phyloP scores from a whole-genome alignment of 2,888 invertebrate species.

The Byasa hedistus region DNA sequence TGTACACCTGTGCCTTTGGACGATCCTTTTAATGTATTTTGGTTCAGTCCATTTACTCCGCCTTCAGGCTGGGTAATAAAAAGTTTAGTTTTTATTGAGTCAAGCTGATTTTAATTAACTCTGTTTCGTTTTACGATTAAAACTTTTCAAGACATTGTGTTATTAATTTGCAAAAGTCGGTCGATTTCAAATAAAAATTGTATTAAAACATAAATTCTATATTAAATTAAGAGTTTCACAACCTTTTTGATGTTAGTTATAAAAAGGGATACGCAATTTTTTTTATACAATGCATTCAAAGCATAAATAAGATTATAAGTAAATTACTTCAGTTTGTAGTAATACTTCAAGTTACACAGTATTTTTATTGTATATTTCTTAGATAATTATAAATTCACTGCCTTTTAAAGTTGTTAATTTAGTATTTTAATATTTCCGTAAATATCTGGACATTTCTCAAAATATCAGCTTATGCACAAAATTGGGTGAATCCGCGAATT shows the following conservation, averaged over 20 bases:
- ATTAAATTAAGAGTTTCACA: not conserved
- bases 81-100: conserved; percentile 26
- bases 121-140: conserved; percentile 4
- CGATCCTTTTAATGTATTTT: conserved; percentile 68
- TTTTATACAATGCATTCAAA: no score
- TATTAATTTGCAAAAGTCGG: not conserved
- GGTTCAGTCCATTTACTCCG: conserved; percentile 58
- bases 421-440: conserved; percentile 19
- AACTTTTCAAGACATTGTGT: not conserved
- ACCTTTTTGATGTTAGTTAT: not conserved
- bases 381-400: not conserved
- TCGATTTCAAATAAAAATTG: not conserved
- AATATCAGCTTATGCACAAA: conserved; percentile 40
- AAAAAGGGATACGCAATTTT: no score
- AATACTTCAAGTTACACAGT: no score
- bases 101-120: conserved; percentile 22
- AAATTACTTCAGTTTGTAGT: no score
- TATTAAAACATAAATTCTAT: not conserved
- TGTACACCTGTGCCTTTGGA: conserved; percentile 63
- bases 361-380: no score
- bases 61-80: conserved; percentile 23
- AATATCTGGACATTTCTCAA: conserved; percentile 22
- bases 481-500: conserved; percentile 35
- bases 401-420: not conserved
- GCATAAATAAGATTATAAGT: no score